Conservation (phyloP, 2,888 invertebrate genomes). For the Dolomedes plantarius region DNA sequence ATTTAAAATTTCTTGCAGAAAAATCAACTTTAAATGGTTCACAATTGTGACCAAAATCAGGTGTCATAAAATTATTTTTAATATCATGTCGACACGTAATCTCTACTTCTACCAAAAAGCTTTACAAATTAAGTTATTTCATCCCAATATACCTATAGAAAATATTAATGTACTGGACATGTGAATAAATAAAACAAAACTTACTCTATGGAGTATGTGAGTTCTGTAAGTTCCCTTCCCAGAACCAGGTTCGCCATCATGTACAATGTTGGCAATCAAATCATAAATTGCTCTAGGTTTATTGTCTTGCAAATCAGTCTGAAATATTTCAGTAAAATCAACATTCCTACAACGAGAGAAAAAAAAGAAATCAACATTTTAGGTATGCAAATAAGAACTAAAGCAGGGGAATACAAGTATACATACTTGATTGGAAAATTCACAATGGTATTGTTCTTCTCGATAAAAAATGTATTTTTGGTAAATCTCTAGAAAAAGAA, state of each 20-base stretch:
- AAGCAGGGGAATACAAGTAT: constrained; percentile 8
- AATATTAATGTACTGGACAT: too few species aligned
- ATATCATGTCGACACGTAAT: too few species aligned
- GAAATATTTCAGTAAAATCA: constrained; percentile 96
- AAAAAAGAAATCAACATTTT: background rate
- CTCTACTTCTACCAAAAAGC: too few species aligned
- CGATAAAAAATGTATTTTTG: constrained; percentile 98
- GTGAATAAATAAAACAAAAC: too few species aligned
- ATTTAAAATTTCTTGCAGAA: too few species aligned
- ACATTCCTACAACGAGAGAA: constrained; percentile 85
- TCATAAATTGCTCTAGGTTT: constrained; percentile 93
- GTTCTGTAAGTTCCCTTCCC: constrained; percentile 95
- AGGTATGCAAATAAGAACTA: background rate
- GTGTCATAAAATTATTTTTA: too few species aligned
- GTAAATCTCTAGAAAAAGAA: constrained; percentile 86
- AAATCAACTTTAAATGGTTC: too few species aligned
- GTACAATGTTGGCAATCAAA: constrained; percentile 98
- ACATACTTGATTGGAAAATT: constrained; percentile 99
- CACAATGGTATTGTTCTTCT: constrained; percentile 99
- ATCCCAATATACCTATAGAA: too few species aligned
- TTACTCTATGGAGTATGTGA: constrained; percentile 89
- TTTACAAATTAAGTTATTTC: too few species aligned
- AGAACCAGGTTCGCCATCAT: constrained; percentile 92
- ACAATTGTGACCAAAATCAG: too few species aligned
- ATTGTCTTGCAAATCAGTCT: constrained; percentile 83